Conservation (phyloP, 2,888 invertebrate species). For the Poecilobothrus nobilitatus region DNA sequence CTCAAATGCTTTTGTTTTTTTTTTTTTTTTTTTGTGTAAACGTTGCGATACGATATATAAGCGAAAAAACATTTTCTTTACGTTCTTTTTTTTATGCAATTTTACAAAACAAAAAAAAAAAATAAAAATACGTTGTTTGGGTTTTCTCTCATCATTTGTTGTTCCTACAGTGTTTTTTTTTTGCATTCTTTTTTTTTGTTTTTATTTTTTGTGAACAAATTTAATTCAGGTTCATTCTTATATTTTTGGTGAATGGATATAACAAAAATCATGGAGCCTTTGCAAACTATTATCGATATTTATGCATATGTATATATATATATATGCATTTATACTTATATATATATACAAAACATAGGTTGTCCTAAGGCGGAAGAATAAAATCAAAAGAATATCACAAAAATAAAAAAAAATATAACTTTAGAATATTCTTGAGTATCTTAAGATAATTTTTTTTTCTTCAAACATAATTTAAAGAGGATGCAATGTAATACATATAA, state of each 20-base stretch:
- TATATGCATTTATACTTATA: neutral
- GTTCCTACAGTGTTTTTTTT: too few species aligned
- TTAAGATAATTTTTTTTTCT: neutral
- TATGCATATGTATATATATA: neutral
- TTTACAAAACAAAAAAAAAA: too few species aligned
- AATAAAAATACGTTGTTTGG: too few species aligned
- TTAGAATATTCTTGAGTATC: neutral
- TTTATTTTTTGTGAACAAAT: neutral
- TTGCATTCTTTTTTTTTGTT: neutral
- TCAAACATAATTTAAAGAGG: slow-evolving; percentile 3
- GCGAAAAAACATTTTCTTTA: neutral
- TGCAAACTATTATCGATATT: neutral
- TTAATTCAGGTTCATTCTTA: slow-evolving; percentile 1
- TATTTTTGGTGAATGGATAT: neutral
- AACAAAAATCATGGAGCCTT: neutral
- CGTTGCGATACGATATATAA: too few species aligned
- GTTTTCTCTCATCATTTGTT: too few species aligned
- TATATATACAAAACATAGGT: neutral
- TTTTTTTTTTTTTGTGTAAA: too few species aligned
- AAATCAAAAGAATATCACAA: neutral
- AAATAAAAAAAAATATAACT: neutral
- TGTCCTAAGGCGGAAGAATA: slow-evolving; percentile 6
- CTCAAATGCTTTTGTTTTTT: neutral
- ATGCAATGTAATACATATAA: neutral
- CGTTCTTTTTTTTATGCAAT: neutral